Base-by-base conservation (phyloP, 1,140 invertebrate genomes). In the Tetragonula clypearis region DNA sequence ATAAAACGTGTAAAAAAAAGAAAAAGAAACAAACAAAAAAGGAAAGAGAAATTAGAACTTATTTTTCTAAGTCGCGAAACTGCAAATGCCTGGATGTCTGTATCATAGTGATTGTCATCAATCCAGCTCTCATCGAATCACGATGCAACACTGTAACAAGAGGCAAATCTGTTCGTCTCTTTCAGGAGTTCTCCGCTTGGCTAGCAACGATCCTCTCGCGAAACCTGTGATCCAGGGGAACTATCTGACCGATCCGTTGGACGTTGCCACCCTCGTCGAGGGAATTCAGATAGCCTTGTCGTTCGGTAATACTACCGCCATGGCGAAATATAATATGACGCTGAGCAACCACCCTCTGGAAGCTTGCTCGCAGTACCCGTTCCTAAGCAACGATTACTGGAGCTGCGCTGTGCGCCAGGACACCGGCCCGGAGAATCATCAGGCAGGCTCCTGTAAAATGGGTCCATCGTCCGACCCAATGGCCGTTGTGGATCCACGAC, bases 401-500 rank as follows among this genome's bases (percentile, higher is more conserved):
- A 95, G 96, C 90, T 98, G 98, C 90, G 97, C 97, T 0, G 95
- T 97, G 14, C 94, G 96, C 41, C 96, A 96, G 91, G 96, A 97
- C 49, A 98, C 98, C 0, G 97, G 96, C 0, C 97, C 97, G 0
- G 97, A 98, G 93, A 98, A 98, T 91, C 98, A 98, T 94, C 98
- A 98, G 93, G 97, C 96, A 0, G 97, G 97, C 0, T 97, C 97
- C 14, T 98, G 97, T 92, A 97, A 96, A 94, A 98, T 98, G 97
- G 97, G 97, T 0, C 96, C 96, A 0, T 56, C 94, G 0, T 95
- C 93, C 2, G 97, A 98, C 92, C 95, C 95, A 0, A 94, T 95
- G 86, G 96, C 97, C 2, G 97, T 98, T 2, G 97, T 98, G 0
- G 96, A 97, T 93, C 93, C 96, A 12, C 92, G 96, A 87, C 94